These are phyloP conservation scores for Cryptoprocta ferox DNA, from an alignment of 2,797 vertebrate genomes.

Conservation along the genomic window DNA sequence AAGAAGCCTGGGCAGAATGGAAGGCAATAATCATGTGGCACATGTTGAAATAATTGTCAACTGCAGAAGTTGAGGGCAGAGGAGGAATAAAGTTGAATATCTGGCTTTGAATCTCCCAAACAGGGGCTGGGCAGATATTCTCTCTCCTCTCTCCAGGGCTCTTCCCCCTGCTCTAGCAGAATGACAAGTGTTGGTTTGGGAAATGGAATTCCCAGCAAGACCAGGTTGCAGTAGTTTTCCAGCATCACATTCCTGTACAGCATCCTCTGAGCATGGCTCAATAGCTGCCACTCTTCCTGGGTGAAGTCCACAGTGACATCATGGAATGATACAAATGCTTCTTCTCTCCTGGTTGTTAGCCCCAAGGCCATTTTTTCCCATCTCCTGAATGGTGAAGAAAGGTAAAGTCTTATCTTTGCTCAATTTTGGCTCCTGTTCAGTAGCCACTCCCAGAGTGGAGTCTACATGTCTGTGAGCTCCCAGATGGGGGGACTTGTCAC, in stretches of 20 bases:
- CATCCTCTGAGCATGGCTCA: not conserved
- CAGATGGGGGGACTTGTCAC: not conserved
- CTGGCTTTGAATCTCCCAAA: not conserved
- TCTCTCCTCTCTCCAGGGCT: not conserved
- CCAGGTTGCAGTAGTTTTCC: not conserved
- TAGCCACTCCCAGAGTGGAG: not conserved
- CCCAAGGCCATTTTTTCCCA: not conserved
- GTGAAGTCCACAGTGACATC: not conserved
- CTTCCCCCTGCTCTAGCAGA: not conserved
- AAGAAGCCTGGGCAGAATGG: too few species aligned
- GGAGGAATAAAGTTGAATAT: not conserved
- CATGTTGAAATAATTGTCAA: too few species aligned
- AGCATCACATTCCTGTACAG: not conserved
- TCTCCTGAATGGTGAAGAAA: not conserved
- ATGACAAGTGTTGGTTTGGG: not conserved
- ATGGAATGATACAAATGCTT: not conserved
- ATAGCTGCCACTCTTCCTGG: not conserved
- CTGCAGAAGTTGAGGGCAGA: not conserved
- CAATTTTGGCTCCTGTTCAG: not conserved
- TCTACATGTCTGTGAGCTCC: too few species aligned
- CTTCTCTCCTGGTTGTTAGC: not conserved
- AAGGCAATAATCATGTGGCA: not conserved
- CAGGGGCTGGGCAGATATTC: too few species aligned
- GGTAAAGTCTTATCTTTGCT: rapidly evolving
- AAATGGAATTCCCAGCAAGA: not conserved